A percentile compares a stretch with the other conserved stretches of the same genome.
phyloP scores from a whole-genome alignment of 2,888 invertebrate genomes.

The Ennomos erosarius region DNA sequence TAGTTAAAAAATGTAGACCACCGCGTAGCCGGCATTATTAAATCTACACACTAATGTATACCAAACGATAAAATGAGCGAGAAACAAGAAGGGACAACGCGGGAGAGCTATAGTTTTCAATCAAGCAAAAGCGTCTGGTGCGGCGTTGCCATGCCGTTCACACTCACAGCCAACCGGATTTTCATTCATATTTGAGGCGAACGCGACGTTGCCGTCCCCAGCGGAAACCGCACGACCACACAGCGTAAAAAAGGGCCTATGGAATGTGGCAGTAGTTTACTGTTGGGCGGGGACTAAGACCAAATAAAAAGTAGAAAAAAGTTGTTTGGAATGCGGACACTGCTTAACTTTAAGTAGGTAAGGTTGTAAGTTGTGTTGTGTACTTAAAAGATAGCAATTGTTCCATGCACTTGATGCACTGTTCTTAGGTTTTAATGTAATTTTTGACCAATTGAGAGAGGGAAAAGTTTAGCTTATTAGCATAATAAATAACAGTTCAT shows the following conservation, averaged over 20 bases:
- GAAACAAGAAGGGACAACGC: constrained; percentile 64
- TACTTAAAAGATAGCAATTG: constrained; percentile 3
- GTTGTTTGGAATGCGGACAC: constrained; percentile 75
- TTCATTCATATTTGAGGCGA: constrained; percentile 81
- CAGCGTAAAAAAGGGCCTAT: constrained; percentile 82
- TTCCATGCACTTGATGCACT: no score
- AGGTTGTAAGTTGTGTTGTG: constrained; percentile 13
- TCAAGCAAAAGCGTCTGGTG: constrained; percentile 77
- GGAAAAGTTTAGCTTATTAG: no score
- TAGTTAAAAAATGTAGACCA: constrained; percentile 46
- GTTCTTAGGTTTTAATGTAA: no score
- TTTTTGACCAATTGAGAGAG: no score
- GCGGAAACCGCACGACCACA: constrained; percentile 84
- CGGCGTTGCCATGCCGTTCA: constrained; percentile 80
- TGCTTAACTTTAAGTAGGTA: constrained; percentile 46
- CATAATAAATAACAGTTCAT: no score
- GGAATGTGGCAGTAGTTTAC: constrained; percentile 82
- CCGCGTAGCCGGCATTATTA: constrained; percentile 46
- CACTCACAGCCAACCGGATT: constrained; percentile 79
- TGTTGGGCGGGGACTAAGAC: constrained; percentile 80
- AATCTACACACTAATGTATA: constrained; percentile 36
- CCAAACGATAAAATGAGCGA: constrained; percentile 44
- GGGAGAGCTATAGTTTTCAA: constrained; percentile 82
- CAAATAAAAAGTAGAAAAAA: constrained; percentile 74
- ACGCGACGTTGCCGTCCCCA: constrained; percentile 83